Evolutionary conservation across 2,113 vertebrate species (phyloP), one percentile per base, ranked within the genome.

Genomic region (Larimichthys polyactis): DNA sequence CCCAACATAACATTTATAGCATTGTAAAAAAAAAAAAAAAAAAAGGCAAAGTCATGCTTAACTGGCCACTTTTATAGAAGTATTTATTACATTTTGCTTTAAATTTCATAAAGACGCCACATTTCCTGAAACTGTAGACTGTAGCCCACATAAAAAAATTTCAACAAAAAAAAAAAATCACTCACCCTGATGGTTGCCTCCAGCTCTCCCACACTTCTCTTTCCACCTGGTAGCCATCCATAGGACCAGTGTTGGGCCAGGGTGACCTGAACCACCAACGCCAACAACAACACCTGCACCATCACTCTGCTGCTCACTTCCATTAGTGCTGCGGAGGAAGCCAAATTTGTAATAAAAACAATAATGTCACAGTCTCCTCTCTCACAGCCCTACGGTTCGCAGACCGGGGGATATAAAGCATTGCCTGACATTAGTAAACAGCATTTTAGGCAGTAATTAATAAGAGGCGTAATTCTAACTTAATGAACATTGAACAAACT

Each of bases 221-320:
- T 96, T 40, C 95, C 95, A 17, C 95, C 95, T 71, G 95, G 95
- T 87, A 96, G 90, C 95, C 95, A 95, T 63, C 95, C 95, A 54
- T 95, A 95, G 55, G 95, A 96, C 95, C 94, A 96, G 81, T 96
- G 95, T 82, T 95, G 95, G 77, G 93, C 89, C 70, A 92, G 71
- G 65, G 90, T 87, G 80, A 94, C 93, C 85, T 95, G 94, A 52
- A 89, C 85, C 86, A 93, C 82, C 89, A 93, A 85, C 40, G 86
- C 88, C 90, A 96, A 64, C 79, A 95, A 54, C 86, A 95, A 84
- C 94, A 94, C 91, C 85, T 94, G 93, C 82, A 95, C 76, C 87
- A 86, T 66, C 77, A 79, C 84, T 93, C 82, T 91, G 89, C 86
- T 88, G 83, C 81, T 86, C 5, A 81, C 71, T 54, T 94, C 91